Evolutionary conservation across 2,888 invertebrate genomes (phyloP), one percentile per base, ranked within the genome.

Genomic region (Leptogaster cylindrica): DNA sequence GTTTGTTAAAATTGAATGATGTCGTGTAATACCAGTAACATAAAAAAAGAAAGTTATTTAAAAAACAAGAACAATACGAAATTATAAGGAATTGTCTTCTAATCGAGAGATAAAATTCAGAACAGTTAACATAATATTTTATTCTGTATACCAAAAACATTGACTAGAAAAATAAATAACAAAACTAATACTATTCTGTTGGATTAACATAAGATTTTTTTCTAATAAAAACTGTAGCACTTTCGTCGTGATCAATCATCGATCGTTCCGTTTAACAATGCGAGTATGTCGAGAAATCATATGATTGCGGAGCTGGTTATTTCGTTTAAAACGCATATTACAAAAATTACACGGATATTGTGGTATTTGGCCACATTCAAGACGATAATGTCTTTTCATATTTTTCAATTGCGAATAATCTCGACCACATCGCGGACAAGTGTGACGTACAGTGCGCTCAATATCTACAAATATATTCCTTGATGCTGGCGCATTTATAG

Each of bases 301-400:
- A 68, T 73, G 73, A 67, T 70, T 70, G 28, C 65, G 70, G 25
- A 73, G 58, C 63, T 73, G 73, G 70, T 73, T 73, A 36, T 73
- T 73, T 12, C 73, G 64, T 65, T 73, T 73, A 65, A 70, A 72
- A 16, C 69, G 67, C 51, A 71, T 68, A 48, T 67, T 69, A 82
- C 89, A 90, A 79, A 85, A 83, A 16, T 85, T 85, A 72, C 89
- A 90, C 76, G 84, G 84, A 82, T 87, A 89, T 78, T 87, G 85
- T 65, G 89, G 88, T 73, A 87, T 87, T 79, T 88, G 87, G 31
- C 88, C 88, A 78, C 89, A 89, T 80, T 89, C 89, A 73, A 88
- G 61, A 27, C 70, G 67, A 51, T 36, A 71, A 58, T 72, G 72
- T 41, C 72, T 78, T 70, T 79, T 79, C 77, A 84, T 78, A 68